Conservation (phyloP, 2,797 vertebrate genomes). For the Phylloscopus collybita region DNA sequence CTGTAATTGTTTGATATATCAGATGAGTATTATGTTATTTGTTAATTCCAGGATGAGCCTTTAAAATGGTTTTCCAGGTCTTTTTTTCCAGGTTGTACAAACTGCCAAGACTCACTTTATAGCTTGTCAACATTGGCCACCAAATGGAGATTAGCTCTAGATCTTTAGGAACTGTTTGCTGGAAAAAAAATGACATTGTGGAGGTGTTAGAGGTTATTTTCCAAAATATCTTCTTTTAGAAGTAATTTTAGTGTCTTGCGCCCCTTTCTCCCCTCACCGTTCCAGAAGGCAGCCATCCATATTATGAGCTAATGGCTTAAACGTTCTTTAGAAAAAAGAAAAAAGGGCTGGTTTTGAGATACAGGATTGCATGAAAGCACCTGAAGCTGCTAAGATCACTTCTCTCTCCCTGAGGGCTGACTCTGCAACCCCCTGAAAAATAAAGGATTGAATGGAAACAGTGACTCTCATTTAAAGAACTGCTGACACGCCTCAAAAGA, state of each 20-base stretch:
- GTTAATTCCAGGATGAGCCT: background rate
- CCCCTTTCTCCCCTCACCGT: background rate
- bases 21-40: background rate
- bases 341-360: slow-evolving; percentile 24
- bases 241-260: background rate
- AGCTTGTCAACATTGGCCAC: slow-evolving; percentile 57
- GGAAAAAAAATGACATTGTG: slow-evolving; percentile 34
- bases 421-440: slow-evolving; percentile 37
- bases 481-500: slow-evolving; percentile 13
- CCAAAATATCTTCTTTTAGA: slow-evolving; percentile 50
- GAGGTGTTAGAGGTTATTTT: slow-evolving; percentile 55
- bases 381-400: slow-evolving; percentile 33
- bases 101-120: slow-evolving; percentile 33
- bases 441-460: slow-evolving; percentile 44
- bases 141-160: slow-evolving; percentile 32
- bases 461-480: background rate
- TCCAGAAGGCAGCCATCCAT: slow-evolving; percentile 58
- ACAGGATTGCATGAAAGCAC: slow-evolving; percentile 18
- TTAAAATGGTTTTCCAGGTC: slow-evolving; percentile 37
- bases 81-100: slow-evolving; percentile 7
- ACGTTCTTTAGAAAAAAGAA: background rate
- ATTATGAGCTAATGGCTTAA: slow-evolving; percentile 57
- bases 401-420: slow-evolving; percentile 22
- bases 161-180: slow-evolving; percentile 50
- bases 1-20: background rate